phyloP scores from a whole-genome alignment of 2,888 invertebrate genomes.

The Tipula lateralis region DNA sequence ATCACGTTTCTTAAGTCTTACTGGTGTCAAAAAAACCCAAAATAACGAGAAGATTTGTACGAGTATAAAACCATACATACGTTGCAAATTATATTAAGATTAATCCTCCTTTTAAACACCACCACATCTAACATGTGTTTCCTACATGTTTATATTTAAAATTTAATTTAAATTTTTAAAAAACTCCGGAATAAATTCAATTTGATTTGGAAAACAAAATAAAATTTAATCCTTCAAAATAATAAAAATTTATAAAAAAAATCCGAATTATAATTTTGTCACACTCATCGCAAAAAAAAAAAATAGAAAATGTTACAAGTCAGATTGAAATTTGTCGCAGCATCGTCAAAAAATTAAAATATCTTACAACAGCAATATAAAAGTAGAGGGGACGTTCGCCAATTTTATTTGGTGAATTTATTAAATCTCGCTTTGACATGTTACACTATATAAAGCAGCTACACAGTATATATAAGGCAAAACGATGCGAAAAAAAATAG shows the following conservation, averaged over 20 bases:
- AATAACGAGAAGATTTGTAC: too few species aligned
- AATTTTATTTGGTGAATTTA: background rate
- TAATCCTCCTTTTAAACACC: background rate
- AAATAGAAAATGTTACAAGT: background rate
- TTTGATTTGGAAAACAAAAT: background rate
- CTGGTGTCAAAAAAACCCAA: too few species aligned
- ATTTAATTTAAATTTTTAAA: background rate
- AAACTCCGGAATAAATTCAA: background rate
- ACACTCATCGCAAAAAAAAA: background rate
- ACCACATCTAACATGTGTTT: background rate
- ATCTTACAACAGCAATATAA: background rate
- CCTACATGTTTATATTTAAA: background rate
- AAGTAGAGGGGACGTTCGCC: background rate
- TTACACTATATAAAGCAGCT: background rate
- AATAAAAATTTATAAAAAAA: background rate
- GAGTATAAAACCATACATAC: background rate
- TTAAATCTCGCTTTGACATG: background rate
- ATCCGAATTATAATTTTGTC: background rate
- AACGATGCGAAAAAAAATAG: background rate
- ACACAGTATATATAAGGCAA: background rate
- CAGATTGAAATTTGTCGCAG: slow-evolving; percentile 9
- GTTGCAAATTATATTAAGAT: too few species aligned
- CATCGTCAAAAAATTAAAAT: slow-evolving; percentile 19
- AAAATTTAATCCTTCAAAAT: background rate
- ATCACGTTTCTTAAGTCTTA: too few species aligned